A percentile compares a stretch with the other conserved stretches of the same genome.
phyloP scores from a whole-genome alignment of 2,113 vertebrate species.

The Oceanodroma tethys region DNA sequence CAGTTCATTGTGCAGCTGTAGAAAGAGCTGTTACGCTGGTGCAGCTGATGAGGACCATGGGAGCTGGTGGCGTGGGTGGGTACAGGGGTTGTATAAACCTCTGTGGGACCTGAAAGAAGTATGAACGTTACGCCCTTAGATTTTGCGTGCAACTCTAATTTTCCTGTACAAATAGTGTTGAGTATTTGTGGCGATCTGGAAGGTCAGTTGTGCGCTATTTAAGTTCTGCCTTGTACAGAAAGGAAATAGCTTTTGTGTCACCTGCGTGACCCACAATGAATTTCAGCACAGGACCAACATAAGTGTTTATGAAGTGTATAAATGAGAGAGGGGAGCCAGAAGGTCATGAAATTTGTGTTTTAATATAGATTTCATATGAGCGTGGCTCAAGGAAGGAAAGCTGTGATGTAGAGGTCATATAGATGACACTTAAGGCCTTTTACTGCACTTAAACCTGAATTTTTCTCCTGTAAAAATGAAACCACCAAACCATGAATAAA shows the following conservation, averaged over 20 bases:
- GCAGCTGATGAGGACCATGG: neutral
- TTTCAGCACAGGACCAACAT: neutral
- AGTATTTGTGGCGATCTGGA: conserved; percentile 1
- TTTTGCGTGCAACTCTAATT: neutral
- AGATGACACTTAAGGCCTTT: neutral
- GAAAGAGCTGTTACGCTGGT: neutral
- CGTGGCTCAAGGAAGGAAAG: neutral
- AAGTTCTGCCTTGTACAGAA: neutral
- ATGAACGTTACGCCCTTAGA: neutral
- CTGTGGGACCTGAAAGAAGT: neutral
- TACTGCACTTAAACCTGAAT: neutral
- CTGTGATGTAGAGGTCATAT: neutral
- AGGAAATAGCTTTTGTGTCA: conserved; percentile 13
- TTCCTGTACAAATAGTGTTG: neutral
- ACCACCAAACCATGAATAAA: neutral
- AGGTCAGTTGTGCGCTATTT: neutral
- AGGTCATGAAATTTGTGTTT: conserved; percentile 10
- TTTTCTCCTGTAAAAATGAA: neutral
- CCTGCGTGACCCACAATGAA: neutral
- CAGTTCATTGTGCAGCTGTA: neutral
- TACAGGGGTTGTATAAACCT: neutral
- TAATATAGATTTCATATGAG: conserved; percentile 3
- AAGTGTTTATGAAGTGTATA: neutral
- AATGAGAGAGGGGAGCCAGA: neutral
- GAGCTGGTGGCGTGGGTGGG: neutral